phyloP scores from a whole-genome alignment of 1,140 invertebrate genomes.

The Heliconius hewitsoni region DNA sequence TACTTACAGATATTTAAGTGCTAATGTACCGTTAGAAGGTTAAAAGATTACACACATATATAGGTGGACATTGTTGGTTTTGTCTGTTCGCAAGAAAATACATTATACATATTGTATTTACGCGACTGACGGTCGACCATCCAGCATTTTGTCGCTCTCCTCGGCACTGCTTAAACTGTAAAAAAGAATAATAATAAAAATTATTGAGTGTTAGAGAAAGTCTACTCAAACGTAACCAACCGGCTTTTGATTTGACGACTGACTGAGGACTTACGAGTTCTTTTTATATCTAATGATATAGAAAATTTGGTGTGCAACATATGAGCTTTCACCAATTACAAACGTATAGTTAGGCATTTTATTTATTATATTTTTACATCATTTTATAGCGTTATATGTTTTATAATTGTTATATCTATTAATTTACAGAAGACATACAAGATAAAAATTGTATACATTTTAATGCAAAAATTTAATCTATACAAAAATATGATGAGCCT shows the following conservation, averaged over 20 bases:
- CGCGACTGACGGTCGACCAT: slow-evolving; percentile 85
- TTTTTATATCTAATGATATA: not conserved
- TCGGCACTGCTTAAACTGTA: slow-evolving; percentile 83
- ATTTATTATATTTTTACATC: not conserved
- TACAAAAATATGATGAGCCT: too few relatives aligned
- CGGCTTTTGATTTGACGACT: not conserved
- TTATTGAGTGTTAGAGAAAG: slow-evolving; percentile 20
- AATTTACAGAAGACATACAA: too few relatives aligned
- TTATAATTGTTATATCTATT: not conserved
- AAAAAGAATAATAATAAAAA: slow-evolving; percentile 47
- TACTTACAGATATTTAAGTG: slow-evolving; percentile 39
- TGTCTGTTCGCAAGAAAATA: slow-evolving; percentile 60
- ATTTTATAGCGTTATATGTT: not conserved
- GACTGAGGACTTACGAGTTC: not conserved
- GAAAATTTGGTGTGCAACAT: not conserved
- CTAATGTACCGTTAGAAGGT: slow-evolving; percentile 41
- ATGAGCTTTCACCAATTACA: not conserved
- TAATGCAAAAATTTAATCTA: too few relatives aligned
- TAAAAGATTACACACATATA: slow-evolving; percentile 41
- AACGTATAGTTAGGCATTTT: not conserved
- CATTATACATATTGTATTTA: slow-evolving; percentile 66
- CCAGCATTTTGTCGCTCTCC: slow-evolving; percentile 86
- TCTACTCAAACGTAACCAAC: slow-evolving; percentile 10
- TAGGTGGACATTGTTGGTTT: slow-evolving; percentile 44
- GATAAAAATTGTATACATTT: too few relatives aligned